Evolutionary conservation across 2,797 vertebrate species (phyloP), one percentile per base, ranked within the genome.

Genomic region (Gymnopithys bicolor): DNA sequence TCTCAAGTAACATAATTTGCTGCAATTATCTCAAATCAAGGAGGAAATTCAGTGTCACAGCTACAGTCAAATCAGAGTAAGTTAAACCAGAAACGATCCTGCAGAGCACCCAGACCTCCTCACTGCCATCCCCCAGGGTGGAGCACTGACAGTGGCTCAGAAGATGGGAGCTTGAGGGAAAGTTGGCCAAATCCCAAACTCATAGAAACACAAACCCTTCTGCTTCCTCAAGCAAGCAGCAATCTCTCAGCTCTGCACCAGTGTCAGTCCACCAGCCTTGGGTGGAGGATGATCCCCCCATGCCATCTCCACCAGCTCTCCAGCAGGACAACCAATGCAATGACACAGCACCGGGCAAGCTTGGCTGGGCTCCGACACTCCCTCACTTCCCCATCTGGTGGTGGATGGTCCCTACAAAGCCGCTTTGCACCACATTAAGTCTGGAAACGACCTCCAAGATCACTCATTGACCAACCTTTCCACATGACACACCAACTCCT

Each of bases 361-460:
- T 2, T 39, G 9, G 9, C 81, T 21, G 4, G 46, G 27, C 13
- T 30, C 45, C 58, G 59, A 22, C 23, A 59, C 1, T 21, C 46
- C 60, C 37, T 45, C 2, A 0, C 5, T 27, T 39, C 27, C 41
- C 33, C 48, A 27, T 7, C 22, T 22, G 0, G 13, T 10, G 25
- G 14, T 55, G 7, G 32, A 12, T 8, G 17, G 5, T 62, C 33
- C 19, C 28, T 33, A 15, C 11, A 28, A 87, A 75, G 60, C 18
- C 10, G 3, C 48, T 68, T 19, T 10, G n/a, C 60, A 55, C 15
- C 62, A 32, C 39, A 35, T 23, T 39, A 9, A 53, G 12, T 35
- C 22, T 14, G 22, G 39, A 53, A 67, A 68, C 41, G 5, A 48
- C 27, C 41, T 27, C 27, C 55, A 62, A 32, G 62, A 55, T 27